Evolutionary conservation across 1,140 invertebrate genomes (phyloP).

Genomic region (Drosophila bocki): DNA sequence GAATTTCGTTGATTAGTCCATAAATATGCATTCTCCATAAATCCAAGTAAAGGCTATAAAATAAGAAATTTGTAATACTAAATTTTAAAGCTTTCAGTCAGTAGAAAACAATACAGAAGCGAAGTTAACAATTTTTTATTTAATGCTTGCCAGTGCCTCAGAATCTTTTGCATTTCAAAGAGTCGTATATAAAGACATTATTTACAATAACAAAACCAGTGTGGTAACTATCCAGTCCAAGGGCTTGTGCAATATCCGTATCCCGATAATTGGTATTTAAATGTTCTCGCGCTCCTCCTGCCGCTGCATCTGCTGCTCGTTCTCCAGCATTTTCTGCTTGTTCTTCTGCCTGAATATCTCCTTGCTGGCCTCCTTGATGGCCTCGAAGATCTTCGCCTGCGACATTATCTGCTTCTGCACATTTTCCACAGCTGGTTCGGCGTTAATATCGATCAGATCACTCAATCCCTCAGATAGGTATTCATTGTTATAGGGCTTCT

Average conservation of each 20-base stretch:
- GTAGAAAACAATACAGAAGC: not conserved
- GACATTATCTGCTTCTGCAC: constrained; percentile 90
- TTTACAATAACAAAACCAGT: constrained; percentile 55
- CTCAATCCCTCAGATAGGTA: constrained; percentile 87
- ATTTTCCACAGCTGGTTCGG: constrained; percentile 90
- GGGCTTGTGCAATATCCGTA: not conserved
- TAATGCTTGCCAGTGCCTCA: constrained; percentile 58
- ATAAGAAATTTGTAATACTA: not conserved
- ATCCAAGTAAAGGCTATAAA: not conserved
- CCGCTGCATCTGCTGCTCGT: constrained; percentile 40
- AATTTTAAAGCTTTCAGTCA: not conserved
- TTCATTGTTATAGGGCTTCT: constrained; percentile 74
- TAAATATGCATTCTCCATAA: not conserved
- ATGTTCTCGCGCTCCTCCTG: constrained; percentile 61
- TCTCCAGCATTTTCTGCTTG: constrained; percentile 70
- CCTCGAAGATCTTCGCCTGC: constrained; percentile 91
- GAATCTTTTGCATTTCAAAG: constrained; percentile 31
- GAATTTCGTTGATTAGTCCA: not conserved
- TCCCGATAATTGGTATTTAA: constrained; percentile 24
- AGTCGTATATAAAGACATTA: constrained; percentile 23
- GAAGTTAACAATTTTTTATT: constrained; percentile 67
- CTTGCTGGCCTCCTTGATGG: constrained; percentile 90
- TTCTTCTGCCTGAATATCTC: constrained; percentile 87
- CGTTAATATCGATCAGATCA: constrained; percentile 88
- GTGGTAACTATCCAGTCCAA: constrained; percentile 30